Evolutionary conservation across 2,113 vertebrate genomes (phyloP), one percentile per base, ranked within the genome.

Genomic region (Zootoca vivipara): DNA sequence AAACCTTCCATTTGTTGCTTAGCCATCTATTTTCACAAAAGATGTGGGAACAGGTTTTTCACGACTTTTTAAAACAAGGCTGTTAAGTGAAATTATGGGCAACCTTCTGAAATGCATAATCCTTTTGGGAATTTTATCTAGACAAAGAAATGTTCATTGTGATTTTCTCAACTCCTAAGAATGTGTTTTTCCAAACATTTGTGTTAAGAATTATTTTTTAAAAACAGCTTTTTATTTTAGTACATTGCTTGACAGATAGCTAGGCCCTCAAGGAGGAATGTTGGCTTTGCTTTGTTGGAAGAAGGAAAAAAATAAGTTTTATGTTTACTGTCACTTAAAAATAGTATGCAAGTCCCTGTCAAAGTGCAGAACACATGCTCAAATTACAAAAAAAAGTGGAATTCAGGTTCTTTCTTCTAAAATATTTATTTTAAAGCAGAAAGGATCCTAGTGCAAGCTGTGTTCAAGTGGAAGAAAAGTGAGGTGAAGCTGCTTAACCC

Each of bases 301-400:
- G 46, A 38, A 24, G 35, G 2, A 26, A 18, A 62, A n/a, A 73
- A 35, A 42, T 35, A 3, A n/a, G 56, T 40, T 77, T 77, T 64
- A 64, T 85, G 38, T 74, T 87, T 82, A 15, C 18, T 65, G 79
- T 65, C 20, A 75, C 78, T 75, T 87, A 82, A 74, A 82, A 87
- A 87, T 75, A 82, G 70, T 38, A 82, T 74, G 38, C 13, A 74
- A 20, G 65, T 42, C 72, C 72, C 26, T 28, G 12, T 64, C 72
- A 78, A 33, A 72, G 64, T 35, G 58, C 22, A 62, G 40, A 56
- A 56, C 30, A n/a, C 67, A n/a, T 22, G 56, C 86, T 87, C 67
- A 62, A 5, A 56, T 30, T 85, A 35, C 70, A 72, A 20, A 62
- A 13, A 26, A 28, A 87, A 73, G 26, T 5, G 6, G 9, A 87